Percentiles rank a stretch among this genome's conserved stretches.
Evolutionary conservation across 2,888 invertebrate genomes (phyloP).

Genomic region (Folsomia candida): DNA sequence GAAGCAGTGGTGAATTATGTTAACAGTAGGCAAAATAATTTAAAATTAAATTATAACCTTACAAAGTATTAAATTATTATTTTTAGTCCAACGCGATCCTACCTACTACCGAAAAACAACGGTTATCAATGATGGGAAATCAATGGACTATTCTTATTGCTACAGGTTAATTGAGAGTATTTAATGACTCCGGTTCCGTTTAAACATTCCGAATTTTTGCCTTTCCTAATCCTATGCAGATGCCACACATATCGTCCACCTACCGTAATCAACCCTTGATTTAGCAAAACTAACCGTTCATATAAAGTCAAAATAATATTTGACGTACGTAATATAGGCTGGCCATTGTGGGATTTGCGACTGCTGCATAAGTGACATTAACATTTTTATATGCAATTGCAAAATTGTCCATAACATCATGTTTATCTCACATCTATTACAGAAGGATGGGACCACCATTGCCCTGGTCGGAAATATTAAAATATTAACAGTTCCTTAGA

Average conservation of each 20-base stretch:
- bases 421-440: neutral
- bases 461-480: too few species aligned
- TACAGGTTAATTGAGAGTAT: neutral
- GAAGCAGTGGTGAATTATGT: conserved; percentile 27
- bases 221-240: too few species aligned
- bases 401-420: too few species aligned
- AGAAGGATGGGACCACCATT: conserved; percentile 43
- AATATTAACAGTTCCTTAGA: too few species aligned
- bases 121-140: neutral
- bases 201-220: too few species aligned
- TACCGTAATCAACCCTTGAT: neutral
- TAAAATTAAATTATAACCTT: neutral
- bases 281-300: neutral
- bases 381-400: too few species aligned
- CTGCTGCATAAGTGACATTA: conserved; percentile 38
- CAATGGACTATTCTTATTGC: neutral
- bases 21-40: neutral
- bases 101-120: neutral
- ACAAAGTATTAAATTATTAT: too few species aligned
- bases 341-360: conserved; percentile 43
- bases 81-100: neutral
- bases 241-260: conserved; percentile 1
- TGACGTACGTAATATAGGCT: too few species aligned
- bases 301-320: neutral
- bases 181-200: too few species aligned